Percentiles rank a stretch among this genome's conserved stretches.
Conservation (phyloP, 2,888 invertebrate genomes). For the Margaritifera margaritifera region DNA sequence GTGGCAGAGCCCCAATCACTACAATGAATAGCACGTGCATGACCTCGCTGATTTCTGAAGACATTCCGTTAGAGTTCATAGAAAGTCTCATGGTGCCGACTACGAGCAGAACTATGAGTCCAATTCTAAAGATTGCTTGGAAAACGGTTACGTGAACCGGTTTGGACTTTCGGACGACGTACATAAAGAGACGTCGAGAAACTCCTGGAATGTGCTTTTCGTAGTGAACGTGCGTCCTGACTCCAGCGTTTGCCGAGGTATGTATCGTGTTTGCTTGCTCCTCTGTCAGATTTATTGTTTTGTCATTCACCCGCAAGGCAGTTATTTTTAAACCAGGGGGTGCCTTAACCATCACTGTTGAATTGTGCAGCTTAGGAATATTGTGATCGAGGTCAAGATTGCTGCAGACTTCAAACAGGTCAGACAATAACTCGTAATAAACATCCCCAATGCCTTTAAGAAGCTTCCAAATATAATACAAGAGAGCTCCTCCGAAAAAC, state of each 20-base stretch:
- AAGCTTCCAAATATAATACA: slow-evolving; percentile 20
- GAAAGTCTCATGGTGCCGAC: slow-evolving; percentile 5
- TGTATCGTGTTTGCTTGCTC: too few relatives aligned
- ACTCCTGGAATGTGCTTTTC: slow-evolving; percentile 15
- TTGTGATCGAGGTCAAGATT: slow-evolving; percentile 8
- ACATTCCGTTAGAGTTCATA: slow-evolving; percentile 1
- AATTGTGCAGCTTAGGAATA: slow-evolving; percentile 2
- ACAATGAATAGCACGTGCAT: slow-evolving; percentile 32
- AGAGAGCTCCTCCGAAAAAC: slow-evolving; percentile 16
- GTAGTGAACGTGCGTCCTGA: neutral
- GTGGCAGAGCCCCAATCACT: slow-evolving; percentile 22
- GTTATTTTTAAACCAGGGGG: too few relatives aligned
- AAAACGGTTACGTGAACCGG: slow-evolving; percentile 22
- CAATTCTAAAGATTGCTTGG: slow-evolving; percentile 8
- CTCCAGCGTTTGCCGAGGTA: too few relatives aligned
- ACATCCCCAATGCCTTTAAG: slow-evolving; percentile 10
- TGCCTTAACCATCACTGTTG: slow-evolving; percentile 4
- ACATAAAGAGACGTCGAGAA: slow-evolving; percentile 13
- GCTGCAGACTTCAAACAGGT: slow-evolving; percentile 13
- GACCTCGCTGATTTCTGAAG: slow-evolving; percentile 18
- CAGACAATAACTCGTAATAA: slow-evolving; percentile 20
- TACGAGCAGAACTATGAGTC: slow-evolving; percentile 10
- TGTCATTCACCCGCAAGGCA: too few relatives aligned
- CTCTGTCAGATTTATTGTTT: too few relatives aligned
- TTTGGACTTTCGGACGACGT: slow-evolving; percentile 7